Evolutionary conservation across 2,113 vertebrate species (phyloP).

Genomic region (Holacanthus passer): DNA sequence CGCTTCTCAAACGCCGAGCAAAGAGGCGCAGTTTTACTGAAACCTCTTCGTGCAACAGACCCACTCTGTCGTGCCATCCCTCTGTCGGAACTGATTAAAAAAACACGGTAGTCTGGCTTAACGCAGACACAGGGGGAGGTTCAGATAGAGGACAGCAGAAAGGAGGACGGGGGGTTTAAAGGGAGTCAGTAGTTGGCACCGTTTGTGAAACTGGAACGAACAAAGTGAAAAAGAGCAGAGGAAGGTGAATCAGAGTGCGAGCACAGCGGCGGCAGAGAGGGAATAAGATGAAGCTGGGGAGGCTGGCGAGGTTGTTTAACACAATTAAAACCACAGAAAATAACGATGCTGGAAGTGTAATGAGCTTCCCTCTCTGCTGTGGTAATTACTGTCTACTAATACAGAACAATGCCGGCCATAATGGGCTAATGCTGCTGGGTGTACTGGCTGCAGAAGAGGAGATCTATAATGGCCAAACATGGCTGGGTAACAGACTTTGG

Average conservation of each 20-base stretch:
- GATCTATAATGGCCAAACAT: conserved; percentile 32
- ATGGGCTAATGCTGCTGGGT: conserved; percentile 50
- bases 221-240: conserved; percentile 43
- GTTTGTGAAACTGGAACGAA: conserved; percentile 58
- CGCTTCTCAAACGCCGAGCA: conserved; percentile 5
- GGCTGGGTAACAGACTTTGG: conserved; percentile 13
- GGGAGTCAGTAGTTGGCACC: conserved; percentile 51
- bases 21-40: conserved; percentile 15
- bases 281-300: conserved; percentile 25
- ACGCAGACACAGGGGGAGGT: conserved; percentile 49
- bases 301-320: conserved; percentile 53
- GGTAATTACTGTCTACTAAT: conserved; percentile 69
- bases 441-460: conserved; percentile 25
- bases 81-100: conserved; percentile 44
- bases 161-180: conserved; percentile 52
- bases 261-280: background rate
- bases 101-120: conserved; percentile 42
- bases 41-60: conserved; percentile 1
- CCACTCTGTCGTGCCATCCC: conserved; percentile 46
- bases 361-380: conserved; percentile 51
- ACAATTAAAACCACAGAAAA: conserved; percentile 68
- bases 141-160: conserved; percentile 64
- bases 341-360: conserved; percentile 53
- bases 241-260: conserved; percentile 62
- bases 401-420: conserved; percentile 58